Percentiles rank a stretch among this genome's conserved stretches.
These are phyloP conservation scores for Steatornis caripensis DNA, from an alignment of 2,113 vertebrate genomes.

Conservation along the genomic window DNA sequence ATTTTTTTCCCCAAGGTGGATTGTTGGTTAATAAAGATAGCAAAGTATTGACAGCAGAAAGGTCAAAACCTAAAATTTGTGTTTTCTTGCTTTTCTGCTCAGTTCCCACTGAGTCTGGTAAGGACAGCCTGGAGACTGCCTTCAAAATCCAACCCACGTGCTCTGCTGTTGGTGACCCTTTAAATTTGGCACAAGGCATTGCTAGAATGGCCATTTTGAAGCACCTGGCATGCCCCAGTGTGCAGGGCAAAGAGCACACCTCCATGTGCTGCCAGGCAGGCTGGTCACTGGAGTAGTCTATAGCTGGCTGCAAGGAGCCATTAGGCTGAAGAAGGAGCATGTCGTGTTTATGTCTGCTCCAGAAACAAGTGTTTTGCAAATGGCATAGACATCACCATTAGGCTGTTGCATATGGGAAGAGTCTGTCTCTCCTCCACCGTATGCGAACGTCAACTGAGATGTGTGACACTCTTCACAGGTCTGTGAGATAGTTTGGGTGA, in stretches of 20 bases:
- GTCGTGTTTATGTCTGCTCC: background rate
- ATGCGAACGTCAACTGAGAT: background rate
- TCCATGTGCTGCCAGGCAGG: background rate
- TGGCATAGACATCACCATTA: background rate
- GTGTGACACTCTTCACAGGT: constrained; percentile 9
- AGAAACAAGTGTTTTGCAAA: background rate
- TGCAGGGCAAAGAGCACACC: background rate
- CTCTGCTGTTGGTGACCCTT: background rate
- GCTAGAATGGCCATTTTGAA: background rate
- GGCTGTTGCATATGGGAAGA: constrained; percentile 13
- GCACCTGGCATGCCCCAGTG: rapidly evolving
- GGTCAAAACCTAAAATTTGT: background rate
- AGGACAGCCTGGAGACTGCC: background rate
- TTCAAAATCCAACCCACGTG: background rate
- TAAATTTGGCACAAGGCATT: background rate
- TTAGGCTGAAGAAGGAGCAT: background rate
- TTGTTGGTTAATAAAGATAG: background rate
- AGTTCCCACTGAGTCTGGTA: background rate
- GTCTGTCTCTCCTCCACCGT: constrained; percentile 28
- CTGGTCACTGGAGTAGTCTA: background rate
- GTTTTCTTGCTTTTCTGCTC: background rate
- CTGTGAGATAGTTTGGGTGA: background rate
- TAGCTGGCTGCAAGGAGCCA: background rate
- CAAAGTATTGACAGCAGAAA: background rate
- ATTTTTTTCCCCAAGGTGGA: background rate